phyloP scores from a whole-genome alignment of 2,797 vertebrate genomes.

The Sebastes jordani region DNA sequence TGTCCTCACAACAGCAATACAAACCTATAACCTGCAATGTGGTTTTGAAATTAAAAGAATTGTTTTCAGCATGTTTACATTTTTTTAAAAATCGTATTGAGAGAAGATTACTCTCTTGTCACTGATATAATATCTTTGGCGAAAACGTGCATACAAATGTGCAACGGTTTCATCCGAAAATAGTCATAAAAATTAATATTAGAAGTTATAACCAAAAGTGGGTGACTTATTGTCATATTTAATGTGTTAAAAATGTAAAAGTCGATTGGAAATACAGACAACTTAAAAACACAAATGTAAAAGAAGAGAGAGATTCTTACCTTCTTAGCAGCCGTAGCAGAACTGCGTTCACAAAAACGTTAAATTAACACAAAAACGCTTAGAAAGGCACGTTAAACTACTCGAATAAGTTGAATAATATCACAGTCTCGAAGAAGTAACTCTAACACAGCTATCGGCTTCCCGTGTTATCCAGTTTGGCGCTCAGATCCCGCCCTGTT shows the following conservation, averaged over 20 bases:
- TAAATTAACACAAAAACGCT: not conserved
- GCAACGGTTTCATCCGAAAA: too few species aligned
- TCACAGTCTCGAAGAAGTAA: not conserved
- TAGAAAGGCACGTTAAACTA: not conserved
- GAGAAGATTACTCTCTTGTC: too few species aligned
- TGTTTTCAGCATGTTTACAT: too few species aligned
- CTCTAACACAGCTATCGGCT: not conserved
- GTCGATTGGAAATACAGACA: too few species aligned
- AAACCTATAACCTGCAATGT: too few species aligned
- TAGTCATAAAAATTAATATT: not conserved
- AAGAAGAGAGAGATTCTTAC: conserved; percentile 19
- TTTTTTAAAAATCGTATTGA: too few species aligned
- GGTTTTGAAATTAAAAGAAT: too few species aligned
- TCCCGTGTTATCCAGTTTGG: not conserved
- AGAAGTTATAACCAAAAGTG: not conserved
- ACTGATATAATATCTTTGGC: too few species aligned
- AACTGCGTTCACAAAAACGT: not conserved
- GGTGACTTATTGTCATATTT: not conserved
- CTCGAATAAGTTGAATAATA: not conserved
- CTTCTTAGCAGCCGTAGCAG: conserved; percentile 10
- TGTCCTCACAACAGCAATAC: too few species aligned
- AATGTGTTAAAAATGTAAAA: not conserved
- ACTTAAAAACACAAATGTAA: not conserved
- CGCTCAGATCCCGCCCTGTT: not conserved
- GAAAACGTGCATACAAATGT: too few species aligned